These are phyloP conservation scores for Macropus fuliginosus DNA, from an alignment of 2,797 vertebrate genomes.

Conservation along the genomic window DNA sequence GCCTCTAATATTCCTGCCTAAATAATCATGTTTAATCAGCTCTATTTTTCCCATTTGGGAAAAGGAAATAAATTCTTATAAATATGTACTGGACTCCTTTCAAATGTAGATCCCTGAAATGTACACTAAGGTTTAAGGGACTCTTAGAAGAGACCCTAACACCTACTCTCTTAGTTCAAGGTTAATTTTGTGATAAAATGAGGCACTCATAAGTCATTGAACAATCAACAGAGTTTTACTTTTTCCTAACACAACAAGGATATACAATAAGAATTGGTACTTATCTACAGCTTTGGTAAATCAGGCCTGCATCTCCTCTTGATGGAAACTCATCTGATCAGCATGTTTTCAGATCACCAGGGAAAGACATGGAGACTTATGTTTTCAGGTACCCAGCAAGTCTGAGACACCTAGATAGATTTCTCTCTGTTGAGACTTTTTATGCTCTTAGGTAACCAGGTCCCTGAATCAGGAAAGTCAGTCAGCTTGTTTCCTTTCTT, in stretches of 20 bases:
- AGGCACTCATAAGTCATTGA: not conserved
- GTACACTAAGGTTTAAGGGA: not conserved
- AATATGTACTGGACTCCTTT: not conserved
- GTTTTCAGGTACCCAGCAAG: not conserved
- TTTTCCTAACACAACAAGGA: not conserved
- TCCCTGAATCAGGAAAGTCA: not conserved
- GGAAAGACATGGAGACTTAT: not conserved
- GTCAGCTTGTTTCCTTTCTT: not conserved
- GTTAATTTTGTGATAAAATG: not conserved
- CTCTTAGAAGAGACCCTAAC: too few species aligned
- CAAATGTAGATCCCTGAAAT: not conserved
- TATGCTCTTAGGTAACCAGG: not conserved
- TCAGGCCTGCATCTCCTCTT: not conserved
- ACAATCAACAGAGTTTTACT: not conserved
- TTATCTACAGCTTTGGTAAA: not conserved
- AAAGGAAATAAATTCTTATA: not conserved
- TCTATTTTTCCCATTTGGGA: constrained; percentile 7
- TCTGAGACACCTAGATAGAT: not conserved
- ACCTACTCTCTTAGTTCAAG: not conserved
- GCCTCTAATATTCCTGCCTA: not conserved
- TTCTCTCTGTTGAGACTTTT: not conserved
- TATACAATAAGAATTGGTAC: not conserved
- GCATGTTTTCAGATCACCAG: not conserved
- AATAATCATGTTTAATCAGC: not conserved
- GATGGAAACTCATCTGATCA: not conserved